Evolutionary conservation across 2,797 vertebrate species (phyloP), one percentile per base, ranked within the genome.

Genomic region (Crocidura indochinensis): DNA sequence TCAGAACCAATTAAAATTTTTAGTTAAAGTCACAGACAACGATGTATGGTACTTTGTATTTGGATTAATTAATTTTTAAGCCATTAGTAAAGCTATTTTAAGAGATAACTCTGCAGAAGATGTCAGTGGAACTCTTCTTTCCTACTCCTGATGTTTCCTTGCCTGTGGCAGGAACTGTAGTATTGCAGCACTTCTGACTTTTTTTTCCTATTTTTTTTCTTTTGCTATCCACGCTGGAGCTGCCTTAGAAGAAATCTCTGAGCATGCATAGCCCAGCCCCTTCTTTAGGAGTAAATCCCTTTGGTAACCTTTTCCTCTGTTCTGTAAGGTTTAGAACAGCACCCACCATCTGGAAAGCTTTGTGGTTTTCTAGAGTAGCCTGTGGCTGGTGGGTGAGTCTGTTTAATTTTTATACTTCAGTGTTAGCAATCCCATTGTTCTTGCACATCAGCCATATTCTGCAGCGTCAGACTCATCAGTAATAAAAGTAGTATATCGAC

Each of bases 381-480:
- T 73, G 64, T 93, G 83, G 44, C 74, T 67, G 24, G 60, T 77
- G 78, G 81, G 79, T 93, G 91, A 93, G 91, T 88, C 51, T 84
- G 20, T 92, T 85, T 77, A 60, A 53, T 78, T 91, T 77, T n/a
- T 77, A 8, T 77, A 31, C 46, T 87, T 94, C 62, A 83, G 53
- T 24, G 1, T 76, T 64, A 74, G 51, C 73, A 67, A 91, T 12
- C 12, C 38, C 80, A 19, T 83, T 68, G 64, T 90, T 78, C 15
- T 60, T 77, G 80, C 71, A 56, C 26, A 60, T 65, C 62, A 67
- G 51, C 74, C 24, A 22, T 86, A 47, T 68, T 60, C 72, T 82
- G 17, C 20, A 19, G 60, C 51, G 1, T 22, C 72, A 53, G 22
- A 10, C 7, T 75, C 79, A 44, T 62, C 20, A 44, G 74, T 75